Base-by-base conservation (phyloP, 2,888 invertebrate genomes). In the Conchocele bisecta region DNA sequence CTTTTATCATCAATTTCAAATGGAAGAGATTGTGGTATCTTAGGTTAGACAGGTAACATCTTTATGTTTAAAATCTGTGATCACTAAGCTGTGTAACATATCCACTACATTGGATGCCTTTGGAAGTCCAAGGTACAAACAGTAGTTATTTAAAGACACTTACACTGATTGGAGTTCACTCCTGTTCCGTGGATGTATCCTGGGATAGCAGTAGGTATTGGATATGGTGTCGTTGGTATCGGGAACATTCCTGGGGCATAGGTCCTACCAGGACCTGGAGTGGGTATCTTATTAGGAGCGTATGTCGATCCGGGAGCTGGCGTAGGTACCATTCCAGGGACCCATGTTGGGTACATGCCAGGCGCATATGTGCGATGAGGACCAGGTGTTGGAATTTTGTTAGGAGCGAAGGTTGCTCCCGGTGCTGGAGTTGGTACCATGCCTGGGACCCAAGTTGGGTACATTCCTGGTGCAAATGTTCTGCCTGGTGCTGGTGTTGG, bases 401-500 rank as follows among this genome's bases (percentile, higher is more conserved):
- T 54, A 41, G 72, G 73, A 44, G 65, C 76, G 58, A 56, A 73
- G 5, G 80, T 79, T 9, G 44, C 22, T 11, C 73, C 75, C 57
- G 78, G 78, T 20, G 68, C 74, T 31, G 79, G 83, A 24, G 78
- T 75, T 15, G 75, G 67, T 6, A 75, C 58, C 53, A 60, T 54
- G 0, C 72, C 75, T 57, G 73, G 61, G 20, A 76, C 75, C 5
- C 54, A 71, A 31, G 69, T 72, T 60, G 71, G 69, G 31, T 50
- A 75, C 46, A 58, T 54, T 31, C 71, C 71, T 46, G 79, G 79
- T 22, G 75, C 69, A 44, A 71, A 71, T 28, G 76, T 76, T 3
- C 39, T n/a, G 13, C 75, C 74, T 35, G 80, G 80, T 37, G 66
- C 75, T 29, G 76, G 75, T 48, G 81, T 81, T 66, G 81, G 81